Base-by-base conservation (phyloP, 2,888 invertebrate species). In the Diplazon laetatorius region DNA sequence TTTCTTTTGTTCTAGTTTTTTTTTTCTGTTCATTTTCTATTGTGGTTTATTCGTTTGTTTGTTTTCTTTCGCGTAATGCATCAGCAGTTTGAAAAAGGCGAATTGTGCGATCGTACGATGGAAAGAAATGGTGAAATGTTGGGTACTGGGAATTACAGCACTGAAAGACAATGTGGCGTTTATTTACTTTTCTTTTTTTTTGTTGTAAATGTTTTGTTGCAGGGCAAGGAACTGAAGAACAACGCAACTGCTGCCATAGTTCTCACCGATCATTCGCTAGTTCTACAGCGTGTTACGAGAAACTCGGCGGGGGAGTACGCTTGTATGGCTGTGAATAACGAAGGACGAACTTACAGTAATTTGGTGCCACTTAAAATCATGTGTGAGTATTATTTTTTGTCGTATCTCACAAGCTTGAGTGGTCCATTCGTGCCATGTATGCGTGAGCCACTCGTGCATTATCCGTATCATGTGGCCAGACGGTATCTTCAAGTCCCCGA, bases 251-350 rank as follows among this genome's bases (percentile, higher is more conserved):
- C 95, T 10, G 97, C 97, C 42, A 93, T 97, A 73, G 96, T 97
- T 86, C 93, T 97, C 86, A 97, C 96, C 89, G 96, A 97, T 87
- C 96, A 96, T 91, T 96, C 96, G 87, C 92, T 97, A 83, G 97
- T 97, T 6, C 94, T 97, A 76, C 97, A 97, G 90, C 95, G 95
- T 84, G 95, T 97, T 76, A 95, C 95, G 52, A 93, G 96, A 78
- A 94, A 94, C 77, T 95, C 96, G 35, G 96, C 96, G n/a, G 97
- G 97, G 3, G 95, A 96, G 91, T 97, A 97, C 92, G 96, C 96
- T 71, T 97, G 97, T 89, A 93, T 95, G 90, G 97, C 97, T 35
- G 95, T 95, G 74, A 97, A 97, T 91, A 94, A 94, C 75, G 97
- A 97, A 90, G 97, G 97, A 52, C 96, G 95, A 81, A 92, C 92